Evolutionary conservation across 2,888 invertebrate species (phyloP).

Genomic region (Drosophila anceps): DNA sequence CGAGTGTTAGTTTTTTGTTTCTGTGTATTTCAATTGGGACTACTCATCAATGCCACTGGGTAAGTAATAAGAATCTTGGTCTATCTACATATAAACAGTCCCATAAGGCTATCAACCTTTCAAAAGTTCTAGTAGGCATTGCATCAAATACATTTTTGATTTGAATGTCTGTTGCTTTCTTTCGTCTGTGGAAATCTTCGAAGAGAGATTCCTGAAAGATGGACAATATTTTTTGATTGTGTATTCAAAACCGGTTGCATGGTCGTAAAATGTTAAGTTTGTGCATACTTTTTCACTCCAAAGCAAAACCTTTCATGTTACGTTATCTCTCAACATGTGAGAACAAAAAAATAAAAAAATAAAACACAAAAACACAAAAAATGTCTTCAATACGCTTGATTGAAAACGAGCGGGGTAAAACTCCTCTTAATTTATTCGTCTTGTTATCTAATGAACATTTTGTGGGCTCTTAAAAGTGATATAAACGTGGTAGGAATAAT

Average conservation of each 20-base stretch:
- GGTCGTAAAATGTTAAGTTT: constrained; percentile 21
- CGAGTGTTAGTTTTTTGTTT: constrained; percentile 54
- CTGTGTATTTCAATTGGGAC: constrained; percentile 67
- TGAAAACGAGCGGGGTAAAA: constrained; percentile 9
- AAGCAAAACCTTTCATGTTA: constrained; percentile 17
- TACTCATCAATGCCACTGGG: constrained; percentile 73
- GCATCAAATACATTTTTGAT: background rate
- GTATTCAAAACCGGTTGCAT: constrained; percentile 49
- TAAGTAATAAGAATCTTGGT: constrained; percentile 53
- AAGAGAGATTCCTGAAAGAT: constrained; percentile 7
- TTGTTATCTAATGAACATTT: background rate
- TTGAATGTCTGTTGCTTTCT: background rate
- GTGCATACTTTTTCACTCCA: constrained; percentile 34
- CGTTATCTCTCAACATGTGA: constrained; percentile 33
- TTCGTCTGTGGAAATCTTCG: background rate
- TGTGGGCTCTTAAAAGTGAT: constrained; percentile 2
- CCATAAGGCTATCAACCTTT: background rate
- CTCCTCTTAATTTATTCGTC: constrained; percentile 1
- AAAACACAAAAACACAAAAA: background rate
- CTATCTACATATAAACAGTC: background rate
- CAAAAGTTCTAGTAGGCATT: background rate
- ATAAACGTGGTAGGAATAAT: background rate
- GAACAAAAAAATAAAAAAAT: constrained; percentile 16
- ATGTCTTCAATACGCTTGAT: constrained; percentile 30
- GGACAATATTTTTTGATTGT: constrained; percentile 18